Evolutionary conservation across 2,797 vertebrate species (phyloP), one percentile per base, ranked within the genome.

Genomic region (Schizopygopsis malacanthus): DNA sequence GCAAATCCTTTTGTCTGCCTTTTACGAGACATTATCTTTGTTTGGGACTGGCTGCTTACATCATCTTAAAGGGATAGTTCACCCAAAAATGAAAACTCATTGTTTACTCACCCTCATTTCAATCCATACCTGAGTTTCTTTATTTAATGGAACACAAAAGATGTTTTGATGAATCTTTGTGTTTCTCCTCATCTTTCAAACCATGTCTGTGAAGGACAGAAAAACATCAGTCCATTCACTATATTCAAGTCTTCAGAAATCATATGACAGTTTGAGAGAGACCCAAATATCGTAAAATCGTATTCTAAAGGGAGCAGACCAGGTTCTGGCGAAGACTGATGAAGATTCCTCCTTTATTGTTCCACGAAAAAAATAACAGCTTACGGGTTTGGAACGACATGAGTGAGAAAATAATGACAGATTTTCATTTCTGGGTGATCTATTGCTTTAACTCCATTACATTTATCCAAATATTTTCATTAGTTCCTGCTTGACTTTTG

Each of bases 401-500:
- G 25, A 25, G 73, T 70, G 63, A 84, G 63, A 56, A 70, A 84
- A 84, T 69, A 84, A 56, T 79, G 76, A 45, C 83, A 56, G 75
- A 70, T 56, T 54, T 70, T 43, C 5, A 45, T 78, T 79, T 76
- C 65, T 65, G 82, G 71, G 54, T 73, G 70, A 61, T 15, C 52
- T n/a, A 72, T 83, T 77, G 37, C 22, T 56, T 83, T 59, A 86
- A 83, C 77, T 82, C 70, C 63, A 78, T 81, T 47, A 39, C 39
- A 72, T 65, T 76, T 82, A n/a, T 87, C 65, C 28, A 61, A 89
- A 82, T 86, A 78, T 85, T 84, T 70, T 43, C 50, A 41, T 73
- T 84, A 75, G 81, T 90, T 88, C 71, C 82, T 87, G 78, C 77
- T 85, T 54, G 56, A 67, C 80, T 82, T 71, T 78, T 82, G 77